These are phyloP conservation scores for Anolis carolinensis DNA, from an alignment of 2,113 vertebrate species.

Conservation along the genomic window DNA sequence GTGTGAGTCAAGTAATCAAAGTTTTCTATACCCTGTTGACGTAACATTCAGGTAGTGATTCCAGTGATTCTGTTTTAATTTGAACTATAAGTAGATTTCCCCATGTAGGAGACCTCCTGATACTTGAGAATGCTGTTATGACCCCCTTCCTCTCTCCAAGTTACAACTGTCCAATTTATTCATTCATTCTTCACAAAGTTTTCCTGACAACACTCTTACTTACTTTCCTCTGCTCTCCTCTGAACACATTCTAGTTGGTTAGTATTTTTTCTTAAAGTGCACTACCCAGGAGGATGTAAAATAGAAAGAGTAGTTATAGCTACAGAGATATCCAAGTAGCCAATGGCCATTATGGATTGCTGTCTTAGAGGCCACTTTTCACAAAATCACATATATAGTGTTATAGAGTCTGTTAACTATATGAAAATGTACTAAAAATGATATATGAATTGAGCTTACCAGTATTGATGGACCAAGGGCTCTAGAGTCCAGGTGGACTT, in stretches of 20 bases:
- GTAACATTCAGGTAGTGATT: no score
- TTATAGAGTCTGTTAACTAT: neutral
- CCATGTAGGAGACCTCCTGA: neutral
- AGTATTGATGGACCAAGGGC: no score
- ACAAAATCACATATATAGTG: neutral
- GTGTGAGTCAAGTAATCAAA: no score
- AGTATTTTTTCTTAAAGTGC: neutral
- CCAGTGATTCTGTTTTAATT: no score
- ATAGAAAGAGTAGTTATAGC: neutral
- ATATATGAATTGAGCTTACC: no score
- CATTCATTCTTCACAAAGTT: neutral
- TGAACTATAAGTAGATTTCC: neutral
- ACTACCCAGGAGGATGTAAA: neutral
- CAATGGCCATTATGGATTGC: no score
- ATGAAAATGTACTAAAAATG: no score
- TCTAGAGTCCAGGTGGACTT: no score
- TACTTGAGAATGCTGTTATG: neutral
- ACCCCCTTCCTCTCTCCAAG: neutral
- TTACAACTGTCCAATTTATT: neutral
- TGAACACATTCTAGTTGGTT: neutral
- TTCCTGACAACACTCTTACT: neutral
- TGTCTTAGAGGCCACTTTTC: no score
- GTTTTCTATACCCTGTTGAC: no score
- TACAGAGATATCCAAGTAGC: neutral
- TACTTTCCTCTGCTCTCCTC: neutral